Base-by-base conservation (phyloP, 2,888 invertebrate genomes). In the Cerastoderma edule region DNA sequence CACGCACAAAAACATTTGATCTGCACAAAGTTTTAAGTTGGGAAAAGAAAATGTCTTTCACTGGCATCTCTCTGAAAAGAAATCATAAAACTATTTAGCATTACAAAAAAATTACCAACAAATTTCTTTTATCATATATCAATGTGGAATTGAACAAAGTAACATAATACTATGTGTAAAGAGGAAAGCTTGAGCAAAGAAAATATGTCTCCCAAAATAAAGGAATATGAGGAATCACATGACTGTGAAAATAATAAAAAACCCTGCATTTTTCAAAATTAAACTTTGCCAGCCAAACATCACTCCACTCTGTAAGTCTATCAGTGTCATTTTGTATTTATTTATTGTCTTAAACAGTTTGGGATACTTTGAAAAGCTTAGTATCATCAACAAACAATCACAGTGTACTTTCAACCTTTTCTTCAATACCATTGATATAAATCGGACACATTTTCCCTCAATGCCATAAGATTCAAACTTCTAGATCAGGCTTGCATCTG, bases 381-480 rank as follows among this genome's bases (percentile, higher is more conserved):
- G 10, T 35, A 22, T 64, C 64, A 64, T 64, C 64, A n/a, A 44
- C 64, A 22, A 64, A 64, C 6, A 64, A 39, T 33, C 64, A 6
- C 2, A 64, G 19, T n/a, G 24, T 10, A 6, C 24, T 64, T 22
- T 24, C 24, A 27, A 64, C 44, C 3, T 13, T 22, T 22, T 64
- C 44, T 39, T 64, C 64, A 39, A 64, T 64, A 33, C 44, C 35
- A n/a, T 39, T 39, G n/a, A 39, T 39, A 64, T 39, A 64, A 39
- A 35, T 10, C 35, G 24, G n/a, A n/a, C n/a, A n/a, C n/a, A n/a
- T 6, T 64, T 35, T 22, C 44, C 64, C 16, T 35, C 22, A 4
- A 64, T 64, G 16, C 64, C 64, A 39, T 39, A 39, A 6, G 64
- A 16, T 22, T 39, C 44, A 33, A 64, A 22, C 44, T 64, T 64